These are phyloP conservation scores for Siniperca undulata DNA, from an alignment of 2,797 vertebrate genomes.

Conservation along the genomic window DNA sequence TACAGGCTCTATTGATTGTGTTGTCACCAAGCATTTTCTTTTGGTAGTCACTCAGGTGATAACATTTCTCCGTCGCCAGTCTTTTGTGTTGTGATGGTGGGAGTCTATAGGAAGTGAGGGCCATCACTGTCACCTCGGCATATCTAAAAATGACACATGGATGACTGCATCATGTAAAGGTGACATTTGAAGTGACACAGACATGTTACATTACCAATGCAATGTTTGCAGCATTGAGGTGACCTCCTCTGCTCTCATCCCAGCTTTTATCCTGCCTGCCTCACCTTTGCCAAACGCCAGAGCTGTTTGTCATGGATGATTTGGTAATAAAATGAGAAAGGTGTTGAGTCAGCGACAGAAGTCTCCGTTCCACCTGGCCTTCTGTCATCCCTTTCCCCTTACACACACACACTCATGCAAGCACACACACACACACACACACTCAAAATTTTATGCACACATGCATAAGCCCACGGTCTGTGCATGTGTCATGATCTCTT, in stretches of 20 bases:
- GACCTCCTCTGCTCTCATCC: slow-evolving; percentile 73
- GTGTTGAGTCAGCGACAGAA: slow-evolving; percentile 87
- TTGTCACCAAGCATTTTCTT: slow-evolving; percentile 75
- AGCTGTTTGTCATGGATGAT: slow-evolving; percentile 87
- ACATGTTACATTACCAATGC: slow-evolving; percentile 75
- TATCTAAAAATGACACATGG: slow-evolving; percentile 77
- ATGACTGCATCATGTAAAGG: slow-evolving; percentile 77
- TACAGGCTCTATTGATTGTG: slow-evolving; percentile 73
- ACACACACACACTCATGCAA: slow-evolving; percentile 42
- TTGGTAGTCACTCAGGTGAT: slow-evolving; percentile 73
- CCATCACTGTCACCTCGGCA: slow-evolving; percentile 73
- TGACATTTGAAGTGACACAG: slow-evolving; percentile 75
- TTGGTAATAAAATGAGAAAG: slow-evolving; percentile 88
- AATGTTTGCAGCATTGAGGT: slow-evolving; percentile 72
- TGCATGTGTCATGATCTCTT: slow-evolving; percentile 38
- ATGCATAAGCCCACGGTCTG: background rate
- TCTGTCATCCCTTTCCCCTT: slow-evolving; percentile 77
- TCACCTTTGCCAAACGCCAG: slow-evolving; percentile 80
- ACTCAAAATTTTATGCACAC: slow-evolving; percentile 29
- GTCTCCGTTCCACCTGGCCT: slow-evolving; percentile 84
- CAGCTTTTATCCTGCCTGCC: slow-evolving; percentile 71
- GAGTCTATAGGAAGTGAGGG: slow-evolving; percentile 64
- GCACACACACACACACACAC: slow-evolving; percentile 17
- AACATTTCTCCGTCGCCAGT: slow-evolving; percentile 54
- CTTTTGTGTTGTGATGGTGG: slow-evolving; percentile 58